Evolutionary conservation across 1,140 invertebrate species (phyloP), one percentile per base, ranked within the genome.

Genomic region (Ceratina japonica): DNA sequence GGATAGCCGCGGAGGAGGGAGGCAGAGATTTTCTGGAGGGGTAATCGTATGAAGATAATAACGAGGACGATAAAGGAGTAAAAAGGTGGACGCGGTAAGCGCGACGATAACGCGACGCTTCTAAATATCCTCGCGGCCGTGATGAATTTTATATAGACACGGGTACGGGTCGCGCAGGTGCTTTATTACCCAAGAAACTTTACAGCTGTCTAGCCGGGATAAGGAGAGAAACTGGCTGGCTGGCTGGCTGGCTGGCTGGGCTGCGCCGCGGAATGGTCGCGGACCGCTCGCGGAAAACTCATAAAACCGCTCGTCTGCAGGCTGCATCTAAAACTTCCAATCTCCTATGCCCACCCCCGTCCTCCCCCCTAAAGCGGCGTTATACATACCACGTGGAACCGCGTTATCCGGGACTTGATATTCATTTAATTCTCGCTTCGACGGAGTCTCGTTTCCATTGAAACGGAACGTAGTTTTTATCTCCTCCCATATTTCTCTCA

Each of bases 61-160:
- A 44, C 37, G 27, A 31, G 2, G 27, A 31, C 27, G 37, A 44
- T 44, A 44, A 44, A 44, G 37, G 37, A 44, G 37, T 44, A 44
- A 44, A 10, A 44, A 10, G 10, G 37, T 44, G 27, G 20, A 4
- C 31, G 13, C 56, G 12, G 0, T 66, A 58, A 58, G 31, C 31
- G n/a, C 16, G 16, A 27, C 18, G 74, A 69, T 68, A 65, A 70
- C 75, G 61, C 27, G 51, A 76, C 75, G 75, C 65, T 76, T 76
- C 49, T 76, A 76, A 70, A 76, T 76, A 76, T 69, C 74, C 54
- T 44, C 16, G 4, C 31, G 44, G 22, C 15, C 37, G 75, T 75
- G 70, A 76, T 76, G 75, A 76, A 76, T 70, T 69, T 76, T 76
- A 68, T 69, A 76, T 76, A 68, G 74, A 59, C 65, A 76, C 74